Evolutionary conservation across 2,113 vertebrate species (phyloP).

Genomic region (Nansenia antarctica): DNA sequence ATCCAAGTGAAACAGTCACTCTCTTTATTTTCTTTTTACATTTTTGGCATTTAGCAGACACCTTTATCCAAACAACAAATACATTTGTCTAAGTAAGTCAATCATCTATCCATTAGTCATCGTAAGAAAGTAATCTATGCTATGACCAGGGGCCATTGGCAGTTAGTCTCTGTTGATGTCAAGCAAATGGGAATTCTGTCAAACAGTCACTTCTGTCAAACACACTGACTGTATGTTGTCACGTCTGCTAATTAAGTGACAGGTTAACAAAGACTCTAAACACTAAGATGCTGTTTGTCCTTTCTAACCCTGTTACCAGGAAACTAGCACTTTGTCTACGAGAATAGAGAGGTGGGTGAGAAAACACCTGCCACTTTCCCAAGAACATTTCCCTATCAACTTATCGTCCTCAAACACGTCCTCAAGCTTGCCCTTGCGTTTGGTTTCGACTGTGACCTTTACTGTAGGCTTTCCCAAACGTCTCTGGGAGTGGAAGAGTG

Average conservation of each 20-base stretch:
- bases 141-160: too few relatives aligned
- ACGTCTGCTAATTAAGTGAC: neutral
- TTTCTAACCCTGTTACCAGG: neutral
- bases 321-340: neutral
- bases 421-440: slow-evolving; percentile 4
- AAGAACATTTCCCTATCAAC: slow-evolving; percentile 17
- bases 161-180: too few relatives aligned
- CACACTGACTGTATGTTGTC: neutral
- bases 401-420: slow-evolving; percentile 49
- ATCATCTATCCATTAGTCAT: too few relatives aligned
- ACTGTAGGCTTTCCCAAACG: neutral
- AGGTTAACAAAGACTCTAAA: slow-evolving; percentile 4
- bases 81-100: too few relatives aligned
- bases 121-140: too few relatives aligned
- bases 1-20: neutral
- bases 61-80: too few relatives aligned
- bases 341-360: neutral
- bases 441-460: slow-evolving; percentile 15
- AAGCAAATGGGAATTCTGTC: neutral
- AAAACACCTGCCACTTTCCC: slow-evolving; percentile 37
- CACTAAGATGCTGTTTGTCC: neutral
- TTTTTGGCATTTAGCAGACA: too few relatives aligned
- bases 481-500: too few relatives aligned
- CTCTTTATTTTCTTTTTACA: too few relatives aligned
- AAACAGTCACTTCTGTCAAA: neutral